phyloP scores from a whole-genome alignment of 2,797 vertebrate genomes.

The Hipposideros larvatus region DNA sequence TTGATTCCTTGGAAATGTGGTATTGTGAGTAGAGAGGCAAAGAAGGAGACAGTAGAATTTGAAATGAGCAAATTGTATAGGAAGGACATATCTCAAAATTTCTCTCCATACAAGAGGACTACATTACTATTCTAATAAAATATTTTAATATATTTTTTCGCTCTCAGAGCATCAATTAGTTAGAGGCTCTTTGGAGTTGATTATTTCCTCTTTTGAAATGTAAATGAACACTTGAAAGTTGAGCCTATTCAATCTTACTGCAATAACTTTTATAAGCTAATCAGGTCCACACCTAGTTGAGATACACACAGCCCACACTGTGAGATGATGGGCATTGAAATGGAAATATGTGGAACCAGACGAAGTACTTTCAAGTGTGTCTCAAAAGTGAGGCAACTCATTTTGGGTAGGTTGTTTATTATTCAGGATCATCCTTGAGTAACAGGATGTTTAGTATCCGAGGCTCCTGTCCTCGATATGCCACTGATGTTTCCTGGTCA shows the following conservation, averaged over 20 bases:
- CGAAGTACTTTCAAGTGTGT: neutral
- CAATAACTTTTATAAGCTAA: slow-evolving; percentile 61
- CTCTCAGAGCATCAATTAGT: slow-evolving; percentile 67
- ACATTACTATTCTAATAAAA: slow-evolving; percentile 60
- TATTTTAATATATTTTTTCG: slow-evolving; percentile 74
- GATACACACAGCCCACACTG: neutral
- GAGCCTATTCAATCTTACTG: slow-evolving; percentile 45
- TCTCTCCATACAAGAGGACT: slow-evolving; percentile 1
- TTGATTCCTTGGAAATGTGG: neutral
- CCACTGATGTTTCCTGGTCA: neutral
- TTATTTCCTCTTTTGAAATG: slow-evolving; percentile 78
- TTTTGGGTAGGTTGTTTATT: neutral
- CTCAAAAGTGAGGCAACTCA: neutral
- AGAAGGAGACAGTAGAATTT: neutral
- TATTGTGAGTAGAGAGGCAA: neutral
- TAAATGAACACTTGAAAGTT: slow-evolving; percentile 79
- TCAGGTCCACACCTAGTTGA: slow-evolving; percentile 65
- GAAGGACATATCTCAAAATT: slow-evolving; percentile 10
- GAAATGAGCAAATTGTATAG: slow-evolving; percentile 46
- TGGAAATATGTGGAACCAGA: neutral
- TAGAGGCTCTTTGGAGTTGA: slow-evolving; percentile 57
- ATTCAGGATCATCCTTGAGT: neutral
- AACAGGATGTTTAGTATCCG: neutral
- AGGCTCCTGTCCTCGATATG: neutral
- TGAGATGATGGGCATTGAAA: neutral